Evolutionary conservation across 2,888 invertebrate species (phyloP).

Genomic region (Altica lythri): DNA sequence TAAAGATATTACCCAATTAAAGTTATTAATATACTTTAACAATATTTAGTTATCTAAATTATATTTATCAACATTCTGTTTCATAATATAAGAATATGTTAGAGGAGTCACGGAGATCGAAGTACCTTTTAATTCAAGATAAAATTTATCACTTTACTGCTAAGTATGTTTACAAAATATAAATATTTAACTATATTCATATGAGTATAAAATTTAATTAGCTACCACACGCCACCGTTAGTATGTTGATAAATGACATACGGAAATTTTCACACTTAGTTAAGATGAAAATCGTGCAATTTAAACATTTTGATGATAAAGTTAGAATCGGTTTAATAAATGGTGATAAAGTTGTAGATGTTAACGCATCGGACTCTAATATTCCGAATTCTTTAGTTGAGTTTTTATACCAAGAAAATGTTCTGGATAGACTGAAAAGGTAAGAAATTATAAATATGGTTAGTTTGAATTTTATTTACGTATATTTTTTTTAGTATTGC

Average conservation of each 20-base stretch:
- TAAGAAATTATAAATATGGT: conserved; percentile 24
- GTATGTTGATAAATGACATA: conserved; percentile 12
- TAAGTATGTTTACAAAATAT: neutral
- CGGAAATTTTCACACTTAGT: conserved; percentile 6
- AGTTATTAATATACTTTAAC: too few relatives aligned
- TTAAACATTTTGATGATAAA: conserved; percentile 39
- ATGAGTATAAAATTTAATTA: neutral
- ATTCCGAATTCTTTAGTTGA: conserved; percentile 41
- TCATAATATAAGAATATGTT: too few relatives aligned
- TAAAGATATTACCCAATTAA: too few relatives aligned
- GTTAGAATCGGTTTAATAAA: conserved; percentile 41
- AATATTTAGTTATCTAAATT: too few relatives aligned
- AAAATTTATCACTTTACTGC: neutral
- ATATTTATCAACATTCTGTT: too few relatives aligned
- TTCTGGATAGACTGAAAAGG: conserved; percentile 38
- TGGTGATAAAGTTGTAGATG: conserved; percentile 41
- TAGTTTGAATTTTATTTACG: neutral
- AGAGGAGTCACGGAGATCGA: too few relatives aligned
- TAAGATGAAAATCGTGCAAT: conserved; percentile 43
- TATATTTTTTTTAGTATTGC: conserved; percentile 52
- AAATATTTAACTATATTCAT: neutral
- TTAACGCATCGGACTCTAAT: conserved; percentile 38
- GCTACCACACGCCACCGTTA: neutral
- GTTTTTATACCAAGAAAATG: conserved; percentile 37
- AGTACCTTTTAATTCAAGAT: neutral